phyloP scores from a whole-genome alignment of 2,797 vertebrate species.

The Takifugu ocellatus region DNA sequence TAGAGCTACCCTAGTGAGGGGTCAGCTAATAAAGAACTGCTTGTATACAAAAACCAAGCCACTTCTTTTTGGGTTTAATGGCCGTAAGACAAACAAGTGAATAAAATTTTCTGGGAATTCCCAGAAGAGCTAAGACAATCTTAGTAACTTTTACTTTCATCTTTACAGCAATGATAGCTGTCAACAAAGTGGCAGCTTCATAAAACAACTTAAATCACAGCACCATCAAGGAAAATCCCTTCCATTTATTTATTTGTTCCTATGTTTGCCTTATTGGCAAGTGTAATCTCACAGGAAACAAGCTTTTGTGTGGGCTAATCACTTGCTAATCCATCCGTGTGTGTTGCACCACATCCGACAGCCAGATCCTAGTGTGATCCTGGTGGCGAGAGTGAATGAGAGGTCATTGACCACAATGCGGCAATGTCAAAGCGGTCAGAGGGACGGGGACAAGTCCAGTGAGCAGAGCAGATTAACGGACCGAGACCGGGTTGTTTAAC shows the following conservation, averaged over 20 bases:
- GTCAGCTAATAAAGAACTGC: slow-evolving; percentile 1
- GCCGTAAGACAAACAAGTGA: slow-evolving; percentile 12
- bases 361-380: slow-evolving; percentile 18
- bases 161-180: slow-evolving; percentile 16
- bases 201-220: not conserved
- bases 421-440: slow-evolving; percentile 26
- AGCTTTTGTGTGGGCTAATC: slow-evolving; percentile 21
- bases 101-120: slow-evolving; percentile 37
- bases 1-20: slow-evolving; percentile 17
- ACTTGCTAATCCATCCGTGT: slow-evolving; percentile 28
- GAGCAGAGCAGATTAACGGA: slow-evolving; percentile 48
- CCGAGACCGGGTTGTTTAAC: slow-evolving; percentile 20
- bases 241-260: too few species aligned
- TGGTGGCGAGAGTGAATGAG: slow-evolving; percentile 20
- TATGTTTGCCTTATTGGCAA: not conserved
- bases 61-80: not conserved
- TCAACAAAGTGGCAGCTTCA: slow-evolving; percentile 4
- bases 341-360: slow-evolving; percentile 33
- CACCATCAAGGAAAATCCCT: too few species aligned
- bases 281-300: slow-evolving; percentile 12
- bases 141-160: slow-evolving; percentile 49
- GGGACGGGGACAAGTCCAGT: slow-evolving; percentile 13
- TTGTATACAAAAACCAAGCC: slow-evolving; percentile 19
- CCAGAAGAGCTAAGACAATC: slow-evolving; percentile 17
- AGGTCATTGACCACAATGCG: slow-evolving; percentile 35